phyloP scores from a whole-genome alignment of 2,113 vertebrate species.

The Fregetta grallaria region DNA sequence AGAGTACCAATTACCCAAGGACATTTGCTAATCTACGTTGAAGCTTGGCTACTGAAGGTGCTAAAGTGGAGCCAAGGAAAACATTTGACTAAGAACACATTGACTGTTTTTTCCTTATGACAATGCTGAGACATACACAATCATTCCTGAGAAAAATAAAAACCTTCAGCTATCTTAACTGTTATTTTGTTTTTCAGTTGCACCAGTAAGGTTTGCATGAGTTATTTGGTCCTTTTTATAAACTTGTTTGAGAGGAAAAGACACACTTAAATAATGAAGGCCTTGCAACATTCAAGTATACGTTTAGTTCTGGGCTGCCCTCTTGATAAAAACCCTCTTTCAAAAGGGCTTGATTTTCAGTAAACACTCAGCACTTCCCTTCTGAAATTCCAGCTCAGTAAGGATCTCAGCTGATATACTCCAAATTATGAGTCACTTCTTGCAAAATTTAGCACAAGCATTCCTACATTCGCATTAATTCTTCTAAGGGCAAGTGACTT shows the following conservation, averaged over 20 bases:
- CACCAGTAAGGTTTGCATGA: not conserved
- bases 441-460: slow-evolving; percentile 2
- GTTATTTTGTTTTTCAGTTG: not conserved
- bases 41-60: not conserved
- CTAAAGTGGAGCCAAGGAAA: not conserved
- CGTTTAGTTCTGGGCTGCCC: not conserved
- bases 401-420: not conserved
- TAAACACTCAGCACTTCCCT: not conserved
- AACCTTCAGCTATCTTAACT: not conserved
- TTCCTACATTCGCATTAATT: not conserved
- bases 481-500: not conserved
- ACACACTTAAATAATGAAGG: not conserved
- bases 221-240: not conserved
- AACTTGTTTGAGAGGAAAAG: not conserved
- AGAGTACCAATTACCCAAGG: not conserved
- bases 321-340: not conserved
- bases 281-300: not conserved
- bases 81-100: not conserved
- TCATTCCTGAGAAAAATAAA: not conserved
- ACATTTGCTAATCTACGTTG: not conserved
- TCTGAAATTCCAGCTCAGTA: not conserved
- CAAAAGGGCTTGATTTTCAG: slow-evolving; percentile 19
- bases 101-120: not conserved
- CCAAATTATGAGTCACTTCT: not conserved
- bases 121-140: not conserved